These are phyloP conservation scores for Porites rus DNA, from an alignment of 92 coral and sea anemone species.

Conservation along the genomic window DNA sequence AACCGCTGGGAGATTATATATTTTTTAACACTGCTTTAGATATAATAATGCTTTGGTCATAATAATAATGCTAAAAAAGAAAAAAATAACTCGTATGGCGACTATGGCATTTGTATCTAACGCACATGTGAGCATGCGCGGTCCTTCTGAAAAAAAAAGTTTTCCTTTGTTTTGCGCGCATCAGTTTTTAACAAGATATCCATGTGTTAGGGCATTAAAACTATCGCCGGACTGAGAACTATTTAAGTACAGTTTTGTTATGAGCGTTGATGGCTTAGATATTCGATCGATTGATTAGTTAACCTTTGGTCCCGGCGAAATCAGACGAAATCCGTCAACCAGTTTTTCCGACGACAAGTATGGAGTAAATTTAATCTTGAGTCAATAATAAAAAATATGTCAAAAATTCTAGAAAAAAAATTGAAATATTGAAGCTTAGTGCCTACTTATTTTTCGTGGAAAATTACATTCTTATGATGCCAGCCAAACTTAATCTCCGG, in stretches of 20 bases:
- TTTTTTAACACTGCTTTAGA: no score
- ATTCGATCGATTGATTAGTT: not conserved
- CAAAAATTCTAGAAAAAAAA: not conserved
- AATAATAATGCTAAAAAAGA: no score
- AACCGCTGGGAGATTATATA: no score
- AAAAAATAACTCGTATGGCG: no score
- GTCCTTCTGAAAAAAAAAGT: no score
- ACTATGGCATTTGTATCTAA: no score
- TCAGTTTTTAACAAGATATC: no score
- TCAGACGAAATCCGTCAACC: not conserved
- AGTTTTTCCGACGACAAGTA: constrained; percentile 11
- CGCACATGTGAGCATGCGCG: no score
- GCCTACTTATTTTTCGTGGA: not conserved
- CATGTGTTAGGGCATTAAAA: no score
- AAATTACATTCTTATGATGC: constrained; percentile 15
- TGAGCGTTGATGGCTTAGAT: constrained; percentile 10
- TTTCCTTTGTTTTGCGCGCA: no score
- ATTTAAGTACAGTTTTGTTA: constrained; percentile 11
- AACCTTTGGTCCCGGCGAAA: constrained; percentile 26
- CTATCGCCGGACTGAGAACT: no score
- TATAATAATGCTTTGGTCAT: no score
- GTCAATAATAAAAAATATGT: constrained; percentile 15
- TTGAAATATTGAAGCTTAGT: not conserved
- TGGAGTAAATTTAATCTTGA: constrained; percentile 19
- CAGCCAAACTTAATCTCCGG: not conserved